Base-by-base conservation (phyloP, 2,113 vertebrate species). In the Gambusia affinis region DNA sequence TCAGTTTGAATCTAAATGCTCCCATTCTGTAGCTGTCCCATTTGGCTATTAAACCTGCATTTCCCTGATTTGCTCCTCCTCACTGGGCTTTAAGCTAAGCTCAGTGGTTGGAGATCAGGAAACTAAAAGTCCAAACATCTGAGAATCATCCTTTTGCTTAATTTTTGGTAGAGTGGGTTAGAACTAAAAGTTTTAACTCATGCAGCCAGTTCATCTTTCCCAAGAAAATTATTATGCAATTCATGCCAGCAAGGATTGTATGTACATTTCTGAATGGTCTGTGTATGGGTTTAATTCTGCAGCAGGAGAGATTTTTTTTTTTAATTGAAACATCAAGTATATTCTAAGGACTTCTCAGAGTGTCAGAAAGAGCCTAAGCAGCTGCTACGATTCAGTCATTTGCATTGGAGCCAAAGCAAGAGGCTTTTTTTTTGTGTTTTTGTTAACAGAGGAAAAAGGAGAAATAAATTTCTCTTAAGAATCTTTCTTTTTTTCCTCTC, bases 381-480 rank as follows among this genome's bases (percentile, higher is more conserved):
- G 70, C 80, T 72, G 76, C 79, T 62, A 47, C 70, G 66, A 76
- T 81, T 66, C n/a, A 67, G 62, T 87, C 78, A 72, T 77, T 72
- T 75, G 67, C 64, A 81, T 61, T 74, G 22, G 44, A 87, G 67
- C 83, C 77, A 81, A 64, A 87, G 77, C 60, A 10, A 64, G 22
- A 28, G 24, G 33, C 51, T 81, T 83, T 37, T 81, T 83, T 37
- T 91, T 79, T 73, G 78, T 80, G 78, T 83, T 80, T 87, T 78
- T 88, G 75, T 78, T 71, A 64, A 37, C 63, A 75, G 70, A 69
- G 57, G 67, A 39, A 29, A 60, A 47, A 69, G 30, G 42, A 30
- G 66, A 87, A 81, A 84, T 75, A 90, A 80, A 88, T 90, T 89
- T 92, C 83, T 91, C 85, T 90, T 89, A 90, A 92, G 89, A 92